phyloP scores from a whole-genome alignment of 2,797 vertebrate genomes.

The Crypturellus tataupa region DNA sequence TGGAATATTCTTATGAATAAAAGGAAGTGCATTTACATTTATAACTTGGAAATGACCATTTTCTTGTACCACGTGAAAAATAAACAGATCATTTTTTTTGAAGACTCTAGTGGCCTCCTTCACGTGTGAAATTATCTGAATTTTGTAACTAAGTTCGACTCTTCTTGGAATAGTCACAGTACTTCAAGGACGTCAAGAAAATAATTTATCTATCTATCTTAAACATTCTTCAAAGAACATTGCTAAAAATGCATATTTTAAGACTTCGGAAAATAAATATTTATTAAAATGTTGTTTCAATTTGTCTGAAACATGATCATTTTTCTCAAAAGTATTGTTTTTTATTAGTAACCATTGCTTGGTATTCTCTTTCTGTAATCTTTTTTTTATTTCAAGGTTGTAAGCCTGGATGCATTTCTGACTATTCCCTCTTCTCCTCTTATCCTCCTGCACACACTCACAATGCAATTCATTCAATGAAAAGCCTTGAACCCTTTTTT shows the following conservation, averaged over 20 bases:
- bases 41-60: not conserved
- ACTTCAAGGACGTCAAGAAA: not conserved
- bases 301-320: not conserved
- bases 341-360: not conserved
- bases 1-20: not conserved
- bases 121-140: not conserved
- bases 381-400: slow-evolving; percentile 33
- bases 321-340: not conserved
- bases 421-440: not conserved
- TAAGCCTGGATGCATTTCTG: slow-evolving; percentile 24
- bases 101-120: not conserved
- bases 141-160: not conserved
- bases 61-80: not conserved
- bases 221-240: not conserved
- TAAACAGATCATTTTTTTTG: not conserved
- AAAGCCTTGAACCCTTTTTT: slow-evolving; percentile 29
- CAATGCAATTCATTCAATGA: slow-evolving; percentile 37
- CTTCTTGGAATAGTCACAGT: not conserved
- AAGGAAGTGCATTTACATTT: not conserved
- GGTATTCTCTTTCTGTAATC: not conserved
- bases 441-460: not conserved
- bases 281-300: not conserved
- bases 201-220: not conserved
- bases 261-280: not conserved
- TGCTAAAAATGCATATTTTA: not conserved